These are phyloP conservation scores for Meloidogyne chitwoodi DNA, from an alignment of 1,140 invertebrate species.

Conservation along the genomic window DNA sequence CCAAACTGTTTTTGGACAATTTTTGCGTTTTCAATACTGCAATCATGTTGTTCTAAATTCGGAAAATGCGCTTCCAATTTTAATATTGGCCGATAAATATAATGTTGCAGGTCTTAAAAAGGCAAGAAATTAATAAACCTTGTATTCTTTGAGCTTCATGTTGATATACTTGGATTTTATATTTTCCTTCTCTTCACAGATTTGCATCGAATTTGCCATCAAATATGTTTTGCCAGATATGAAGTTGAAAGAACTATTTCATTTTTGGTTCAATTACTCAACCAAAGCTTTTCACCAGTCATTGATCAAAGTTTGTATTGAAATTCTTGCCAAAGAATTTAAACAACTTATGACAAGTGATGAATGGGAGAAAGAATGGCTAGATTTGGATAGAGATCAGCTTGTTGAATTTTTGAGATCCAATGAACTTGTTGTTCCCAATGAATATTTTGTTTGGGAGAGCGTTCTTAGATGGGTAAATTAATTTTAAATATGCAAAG, in stretches of 20 bases:
- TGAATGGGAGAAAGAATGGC: conserved; percentile 63
- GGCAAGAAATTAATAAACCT: conserved; percentile 24
- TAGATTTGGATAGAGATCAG: conserved; percentile 62
- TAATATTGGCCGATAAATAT: conserved; percentile 63
- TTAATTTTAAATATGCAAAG: not conserved
- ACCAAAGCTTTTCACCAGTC: conserved; percentile 61
- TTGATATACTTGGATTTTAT: too few species aligned
- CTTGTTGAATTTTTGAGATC: conserved; percentile 62
- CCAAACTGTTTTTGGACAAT: conserved; percentile 60
- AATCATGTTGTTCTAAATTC: conserved; percentile 62
- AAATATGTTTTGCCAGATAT: conserved; percentile 61
- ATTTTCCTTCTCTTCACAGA: conserved; percentile 22
- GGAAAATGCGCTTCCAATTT: conserved; percentile 61
- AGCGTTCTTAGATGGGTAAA: conserved; percentile 45
- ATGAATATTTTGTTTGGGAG: conserved; percentile 52
- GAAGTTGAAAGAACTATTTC: conserved; percentile 62
- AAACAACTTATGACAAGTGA: conserved; percentile 60
- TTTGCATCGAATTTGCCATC: conserved; percentile 62
- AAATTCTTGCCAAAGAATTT: conserved; percentile 61
- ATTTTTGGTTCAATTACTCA: conserved; percentile 63
- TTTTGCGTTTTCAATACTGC: conserved; percentile 62
- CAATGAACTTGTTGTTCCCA: conserved; percentile 60
- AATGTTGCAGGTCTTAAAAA: conserved; percentile 61
- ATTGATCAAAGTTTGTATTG: conserved; percentile 52
- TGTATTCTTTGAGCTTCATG: too few species aligned